Evolutionary conservation across 2,888 invertebrate genomes (phyloP), one percentile per base, ranked within the genome.

Genomic region (Drosophila acutilabella): DNA sequence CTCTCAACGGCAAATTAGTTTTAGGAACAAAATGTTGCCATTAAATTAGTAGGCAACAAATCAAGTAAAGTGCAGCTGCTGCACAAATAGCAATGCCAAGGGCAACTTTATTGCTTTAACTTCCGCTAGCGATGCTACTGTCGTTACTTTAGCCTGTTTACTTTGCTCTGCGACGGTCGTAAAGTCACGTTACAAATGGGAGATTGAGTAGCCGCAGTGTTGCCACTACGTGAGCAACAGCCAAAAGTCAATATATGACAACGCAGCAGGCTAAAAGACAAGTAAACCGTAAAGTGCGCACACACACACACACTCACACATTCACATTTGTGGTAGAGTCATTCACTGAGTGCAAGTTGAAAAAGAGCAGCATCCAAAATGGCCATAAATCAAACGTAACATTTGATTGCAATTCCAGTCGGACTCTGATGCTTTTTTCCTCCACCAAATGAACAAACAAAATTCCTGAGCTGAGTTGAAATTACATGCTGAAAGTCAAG

Each of bases 341-440:
- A 40, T 16, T 47, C 52, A 66, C 76, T 72, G 40, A 54, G n/a
- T 80, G 80, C 83, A 71, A 74, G 50, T 41, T 20, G 23, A 36
- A 58, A 54, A 62, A 42, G 18, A 18, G 45, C 16, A 56, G 59
- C 56, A 18, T 7, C 26, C 48, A 57, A 64, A 64, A 50, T 58
- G 70, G 65, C 53, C 76, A 75, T 83, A 83, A 83, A 83, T 83
- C 81, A 87, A 67, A 54, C 56, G 64, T 64, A 53, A 64, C 65
- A 68, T 74, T 78, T 86, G 74, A 86, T 88, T 87, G 87, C 87
- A 73, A 73, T 78, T 88, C 71, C 47, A 58, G 33, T 57, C 36
- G 53, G 33, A 51, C 36, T 30, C 30, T 56, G 45, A 51, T 64
- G 59, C 47, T 40, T 44, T 53, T 44, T 40, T 62, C 44, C 40